phyloP scores from a whole-genome alignment of 2,888 invertebrate genomes.

The Ischnura elegans region DNA sequence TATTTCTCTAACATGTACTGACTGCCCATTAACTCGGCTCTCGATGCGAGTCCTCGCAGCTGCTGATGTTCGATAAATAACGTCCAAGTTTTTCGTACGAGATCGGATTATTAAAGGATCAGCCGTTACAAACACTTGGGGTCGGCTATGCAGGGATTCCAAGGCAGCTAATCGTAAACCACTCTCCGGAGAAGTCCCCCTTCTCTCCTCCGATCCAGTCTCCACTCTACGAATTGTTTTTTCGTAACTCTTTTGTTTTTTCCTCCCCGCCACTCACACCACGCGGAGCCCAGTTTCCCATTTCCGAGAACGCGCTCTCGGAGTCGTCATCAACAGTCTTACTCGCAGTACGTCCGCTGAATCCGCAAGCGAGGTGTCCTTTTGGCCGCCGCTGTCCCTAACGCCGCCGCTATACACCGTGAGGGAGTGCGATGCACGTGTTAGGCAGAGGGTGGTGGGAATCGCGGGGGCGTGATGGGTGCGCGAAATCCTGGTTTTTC shows the following conservation, averaged over 20 bases:
- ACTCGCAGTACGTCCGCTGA: conserved; percentile 44
- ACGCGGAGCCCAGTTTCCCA: conserved; percentile 9
- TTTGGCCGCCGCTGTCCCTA: neutral
- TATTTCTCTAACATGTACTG: neutral
- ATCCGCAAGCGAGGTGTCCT: conserved; percentile 15
- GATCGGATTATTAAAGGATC: conserved; percentile 15
- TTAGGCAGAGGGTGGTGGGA: neutral
- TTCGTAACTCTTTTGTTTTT: no score
- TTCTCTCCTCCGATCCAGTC: neutral
- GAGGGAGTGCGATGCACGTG: no score
- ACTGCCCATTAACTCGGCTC: neutral
- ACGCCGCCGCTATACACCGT: neutral
- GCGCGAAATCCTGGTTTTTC: neutral
- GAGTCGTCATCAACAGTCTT: conserved; percentile 54
- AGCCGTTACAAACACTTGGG: conserved; percentile 21
- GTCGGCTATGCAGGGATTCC: neutral
- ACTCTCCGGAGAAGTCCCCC: neutral
- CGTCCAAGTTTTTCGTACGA: conserved; percentile 26
- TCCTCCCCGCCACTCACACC: neutral
- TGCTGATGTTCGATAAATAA: conserved; percentile 27
- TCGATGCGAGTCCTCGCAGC: neutral
- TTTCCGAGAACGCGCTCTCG: conserved; percentile 53
- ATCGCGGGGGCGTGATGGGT: neutral
- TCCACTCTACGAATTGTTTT: neutral
- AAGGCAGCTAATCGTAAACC: conserved; percentile 26